phyloP scores from a whole-genome alignment of 2,113 vertebrate species.

The Pseudopipra pipra region DNA sequence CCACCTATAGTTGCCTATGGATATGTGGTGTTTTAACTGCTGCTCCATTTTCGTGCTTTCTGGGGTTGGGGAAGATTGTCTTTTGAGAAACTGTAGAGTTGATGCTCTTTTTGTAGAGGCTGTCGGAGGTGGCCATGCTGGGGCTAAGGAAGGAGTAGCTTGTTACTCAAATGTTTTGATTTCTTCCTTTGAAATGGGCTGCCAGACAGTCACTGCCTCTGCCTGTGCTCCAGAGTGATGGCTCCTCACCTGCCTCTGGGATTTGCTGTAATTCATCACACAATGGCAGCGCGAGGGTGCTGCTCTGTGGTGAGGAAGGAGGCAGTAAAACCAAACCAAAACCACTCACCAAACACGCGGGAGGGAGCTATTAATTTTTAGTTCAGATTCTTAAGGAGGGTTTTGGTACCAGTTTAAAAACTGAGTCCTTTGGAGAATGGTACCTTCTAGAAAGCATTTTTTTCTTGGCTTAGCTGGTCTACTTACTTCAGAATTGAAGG shows the following conservation, averaged over 20 bases:
- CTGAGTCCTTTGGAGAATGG: fast-evolving
- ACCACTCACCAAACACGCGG: neutral
- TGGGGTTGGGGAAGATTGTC: neutral
- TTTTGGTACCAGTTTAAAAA: neutral
- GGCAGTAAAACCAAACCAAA: neutral
- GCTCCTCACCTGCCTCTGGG: neutral
- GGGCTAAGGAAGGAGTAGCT: neutral
- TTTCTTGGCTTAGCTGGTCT: neutral
- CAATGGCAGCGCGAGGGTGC: neutral
- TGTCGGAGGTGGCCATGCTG: neutral
- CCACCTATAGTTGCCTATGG: neutral
- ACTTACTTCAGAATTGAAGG: neutral
- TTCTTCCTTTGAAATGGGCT: neutral
- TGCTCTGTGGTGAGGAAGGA: neutral
- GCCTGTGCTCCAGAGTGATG: neutral
- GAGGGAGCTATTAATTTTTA: neutral
- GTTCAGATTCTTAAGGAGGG: neutral
- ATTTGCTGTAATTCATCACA: neutral
- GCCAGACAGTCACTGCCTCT: neutral
- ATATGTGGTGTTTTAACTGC: neutral
- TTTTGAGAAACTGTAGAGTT: neutral
- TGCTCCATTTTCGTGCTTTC: neutral
- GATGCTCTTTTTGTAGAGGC: neutral
- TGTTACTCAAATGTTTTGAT: neutral
- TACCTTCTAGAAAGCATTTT: neutral